Evolutionary conservation across 2,113 vertebrate species (phyloP), one percentile per base, ranked within the genome.

Genomic region (Crypturellus undulatus): DNA sequence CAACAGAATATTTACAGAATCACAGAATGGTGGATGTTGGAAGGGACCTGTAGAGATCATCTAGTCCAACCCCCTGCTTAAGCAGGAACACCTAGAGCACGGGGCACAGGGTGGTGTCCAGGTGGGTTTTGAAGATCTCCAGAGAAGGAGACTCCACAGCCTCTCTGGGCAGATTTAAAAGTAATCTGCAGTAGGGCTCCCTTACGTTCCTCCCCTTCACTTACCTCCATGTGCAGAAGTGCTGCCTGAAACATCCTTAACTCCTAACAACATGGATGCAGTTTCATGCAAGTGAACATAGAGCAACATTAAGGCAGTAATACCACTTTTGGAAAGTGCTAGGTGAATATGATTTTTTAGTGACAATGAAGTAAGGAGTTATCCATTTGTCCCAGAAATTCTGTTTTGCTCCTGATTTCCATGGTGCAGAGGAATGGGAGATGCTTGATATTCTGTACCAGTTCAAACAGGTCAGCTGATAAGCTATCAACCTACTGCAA

Each of bases 401-500:
- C 12, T 69, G 25, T 1, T 19, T 84, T 51, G 4, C 51, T 84
- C 16, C 49, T 4, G 0, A 34, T 69, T 84, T 82, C 68, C 47
- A 1, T 65, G 22, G 22, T 65, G 17, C 42, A 68, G 16, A 87
- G 6, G 14, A 87, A 63, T 58, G 19, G 6, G 20, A 54, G 68
- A 65, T 30, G 42, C 8, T 12, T 68, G 19, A 28, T 54, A 67
- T 1, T 22, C 26, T 60, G 18, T 13, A 87, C 4, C 14, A 69
- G 14, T 47, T 89, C 47, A 72, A 34, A 14, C 22, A 76, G 16
- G 40, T 71, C 32, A 59, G 20, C 40, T 65, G 16, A 80, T 58
- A 49, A 28, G 1, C 2, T 65, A 19, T 40, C 8, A 43, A 1
- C 6, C 20, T 67, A 51, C 13, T 43, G n/a, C 1, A 2, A 38